These are phyloP conservation scores for Temnothorax nylanderi DNA, from an alignment of 1,140 invertebrate genomes.

Conservation along the genomic window DNA sequence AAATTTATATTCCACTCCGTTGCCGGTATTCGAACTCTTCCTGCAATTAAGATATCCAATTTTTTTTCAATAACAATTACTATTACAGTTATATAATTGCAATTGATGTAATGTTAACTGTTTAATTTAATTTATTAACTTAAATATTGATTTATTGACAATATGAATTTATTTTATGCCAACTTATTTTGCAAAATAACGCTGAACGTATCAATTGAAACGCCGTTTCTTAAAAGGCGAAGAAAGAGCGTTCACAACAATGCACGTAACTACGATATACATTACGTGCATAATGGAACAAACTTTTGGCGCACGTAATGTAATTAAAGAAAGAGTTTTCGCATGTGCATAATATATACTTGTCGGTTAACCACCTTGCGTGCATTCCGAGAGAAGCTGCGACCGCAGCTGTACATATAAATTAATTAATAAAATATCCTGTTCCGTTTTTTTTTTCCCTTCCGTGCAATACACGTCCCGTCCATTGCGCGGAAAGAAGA, in stretches of 20 bases:
- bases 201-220: neutral
- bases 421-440: slow-evolving; percentile 28
- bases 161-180: neutral
- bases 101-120: neutral
- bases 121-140: neutral
- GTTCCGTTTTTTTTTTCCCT: neutral
- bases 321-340: slow-evolving; percentile 29
- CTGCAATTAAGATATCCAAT: neutral
- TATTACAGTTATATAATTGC: neutral
- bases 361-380: neutral
- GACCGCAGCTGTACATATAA: neutral
- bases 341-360: neutral
- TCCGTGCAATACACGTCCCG: neutral
- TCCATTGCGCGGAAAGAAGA: slow-evolving; percentile 14
- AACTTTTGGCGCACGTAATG: neutral
- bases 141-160: too few relatives aligned
- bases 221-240: neutral
- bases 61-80: neutral
- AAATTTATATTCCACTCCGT: neutral
- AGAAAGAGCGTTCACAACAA: neutral
- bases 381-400: neutral
- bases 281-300: neutral
- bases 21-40: neutral
- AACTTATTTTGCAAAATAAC: neutral
- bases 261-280: neutral